These are phyloP conservation scores for Alces alces DNA, from an alignment of 2,113 vertebrate species.

Conservation along the genomic window DNA sequence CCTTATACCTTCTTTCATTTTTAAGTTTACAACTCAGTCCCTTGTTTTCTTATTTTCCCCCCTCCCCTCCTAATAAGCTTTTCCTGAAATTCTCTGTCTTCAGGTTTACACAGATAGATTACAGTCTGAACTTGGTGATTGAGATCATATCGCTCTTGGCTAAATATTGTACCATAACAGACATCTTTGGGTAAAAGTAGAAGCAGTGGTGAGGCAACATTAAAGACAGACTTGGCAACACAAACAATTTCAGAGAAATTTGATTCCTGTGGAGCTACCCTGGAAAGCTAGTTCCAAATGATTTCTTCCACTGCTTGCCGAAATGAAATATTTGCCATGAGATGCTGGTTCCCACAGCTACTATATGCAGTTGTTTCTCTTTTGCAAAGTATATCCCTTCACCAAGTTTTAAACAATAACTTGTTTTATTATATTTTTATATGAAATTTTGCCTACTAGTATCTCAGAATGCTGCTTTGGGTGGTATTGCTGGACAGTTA, in stretches of 20 bases:
- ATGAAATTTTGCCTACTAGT: conserved; percentile 29
- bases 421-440: conserved; percentile 54
- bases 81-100: conserved; percentile 36
- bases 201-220: conserved; percentile 68
- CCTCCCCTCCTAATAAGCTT: not conserved
- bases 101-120: conserved; percentile 38
- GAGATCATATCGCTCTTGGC: conserved; percentile 54
- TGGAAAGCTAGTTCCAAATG: conserved; percentile 63
- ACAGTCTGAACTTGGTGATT: conserved; percentile 54
- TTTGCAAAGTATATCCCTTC: conserved; percentile 58
- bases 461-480: not conserved
- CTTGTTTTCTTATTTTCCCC: not conserved
- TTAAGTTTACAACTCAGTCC: not conserved
- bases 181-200: conserved; percentile 58
- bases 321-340: conserved; percentile 59
- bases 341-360: conserved; percentile 39
- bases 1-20: not conserved
- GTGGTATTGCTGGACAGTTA: not conserved
- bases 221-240: conserved; percentile 67
- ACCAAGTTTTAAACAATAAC: conserved; percentile 57
- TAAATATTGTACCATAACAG: conserved; percentile 48
- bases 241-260: conserved; percentile 71
- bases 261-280: conserved; percentile 65
- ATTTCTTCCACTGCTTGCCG: conserved; percentile 55
- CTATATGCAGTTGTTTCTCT: conserved; percentile 4